A percentile compares a stretch with the other conserved stretches of the same genome.
Conservation (phyloP, 2,113 vertebrate species). For the Piaya cayana region DNA sequence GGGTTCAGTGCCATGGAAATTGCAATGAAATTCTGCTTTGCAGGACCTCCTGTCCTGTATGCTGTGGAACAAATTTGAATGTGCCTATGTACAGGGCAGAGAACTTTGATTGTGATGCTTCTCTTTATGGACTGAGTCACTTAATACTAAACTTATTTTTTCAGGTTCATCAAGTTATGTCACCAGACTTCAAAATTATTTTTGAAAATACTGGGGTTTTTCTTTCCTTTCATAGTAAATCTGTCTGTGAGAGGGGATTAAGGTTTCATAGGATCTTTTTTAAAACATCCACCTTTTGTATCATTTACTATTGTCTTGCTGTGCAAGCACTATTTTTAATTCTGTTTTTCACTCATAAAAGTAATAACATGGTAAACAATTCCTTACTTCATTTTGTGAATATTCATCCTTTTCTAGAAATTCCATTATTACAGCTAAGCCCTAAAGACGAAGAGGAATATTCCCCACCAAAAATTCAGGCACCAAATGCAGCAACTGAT, state of each 20-base stretch:
- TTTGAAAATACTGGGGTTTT: background rate
- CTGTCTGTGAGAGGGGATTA: background rate
- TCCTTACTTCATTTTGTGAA: background rate
- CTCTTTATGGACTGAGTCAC: background rate
- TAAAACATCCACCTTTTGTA: background rate
- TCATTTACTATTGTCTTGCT: background rate
- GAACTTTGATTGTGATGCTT: slow-evolving; percentile 13
- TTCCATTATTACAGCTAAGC: background rate
- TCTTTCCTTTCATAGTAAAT: background rate
- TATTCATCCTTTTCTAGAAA: background rate
- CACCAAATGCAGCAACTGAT: background rate
- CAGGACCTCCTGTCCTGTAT: background rate
- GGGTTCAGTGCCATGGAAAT: slow-evolving; percentile 73
- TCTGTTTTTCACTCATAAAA: background rate
- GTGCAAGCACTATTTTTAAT: background rate
- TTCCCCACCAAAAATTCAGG: background rate
- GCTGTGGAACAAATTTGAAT: slow-evolving; percentile 13
- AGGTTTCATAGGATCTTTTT: background rate
- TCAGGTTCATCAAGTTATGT: background rate
- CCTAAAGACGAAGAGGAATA: background rate
- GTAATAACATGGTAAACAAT: background rate
- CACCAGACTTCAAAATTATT: background rate
- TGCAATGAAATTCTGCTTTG: slow-evolving; percentile 35
- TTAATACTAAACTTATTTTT: background rate
- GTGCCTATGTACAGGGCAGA: background rate